phyloP scores from a whole-genome alignment of 2,113 vertebrate genomes.

The Papio anubis region DNA sequence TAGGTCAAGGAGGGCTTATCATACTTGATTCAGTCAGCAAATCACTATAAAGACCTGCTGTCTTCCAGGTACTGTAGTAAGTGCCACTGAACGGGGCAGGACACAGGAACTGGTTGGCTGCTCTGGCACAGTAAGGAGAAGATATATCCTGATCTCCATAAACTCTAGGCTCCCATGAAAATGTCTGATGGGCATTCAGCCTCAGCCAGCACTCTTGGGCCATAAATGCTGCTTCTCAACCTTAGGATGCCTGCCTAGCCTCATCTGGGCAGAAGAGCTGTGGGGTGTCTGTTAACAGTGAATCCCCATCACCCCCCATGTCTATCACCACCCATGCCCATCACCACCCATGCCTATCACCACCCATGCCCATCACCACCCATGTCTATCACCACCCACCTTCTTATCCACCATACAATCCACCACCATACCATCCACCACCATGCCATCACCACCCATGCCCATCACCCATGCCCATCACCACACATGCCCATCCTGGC shows the following conservation, averaged over 20 bases:
- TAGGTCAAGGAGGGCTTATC: not conserved
- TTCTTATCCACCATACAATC: no score
- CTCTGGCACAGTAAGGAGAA: not conserved
- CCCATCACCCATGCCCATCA: fast-evolving
- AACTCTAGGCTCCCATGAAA: not conserved
- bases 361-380: no score
- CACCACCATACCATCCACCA: no score
- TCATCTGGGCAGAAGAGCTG: not conserved
- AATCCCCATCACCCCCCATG: not conserved
- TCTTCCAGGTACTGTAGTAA: not conserved
- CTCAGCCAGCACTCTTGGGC: not conserved
- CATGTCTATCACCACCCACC: no score
- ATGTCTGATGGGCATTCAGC: not conserved
- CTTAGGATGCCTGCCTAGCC: not conserved
- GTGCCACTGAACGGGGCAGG: no score
- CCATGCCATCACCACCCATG: not conserved
- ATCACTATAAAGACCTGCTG: not conserved
- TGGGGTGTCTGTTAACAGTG: not conserved
- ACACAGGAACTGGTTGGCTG: not conserved
- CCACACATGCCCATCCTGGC: not conserved
- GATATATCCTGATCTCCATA: fast-evolving
- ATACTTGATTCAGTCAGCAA: not conserved
- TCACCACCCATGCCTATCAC: not conserved
- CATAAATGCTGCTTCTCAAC: not conserved
- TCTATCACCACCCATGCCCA: not conserved